Evolutionary conservation across 2,113 vertebrate genomes (phyloP).

Genomic region (Saiga tatarica): DNA sequence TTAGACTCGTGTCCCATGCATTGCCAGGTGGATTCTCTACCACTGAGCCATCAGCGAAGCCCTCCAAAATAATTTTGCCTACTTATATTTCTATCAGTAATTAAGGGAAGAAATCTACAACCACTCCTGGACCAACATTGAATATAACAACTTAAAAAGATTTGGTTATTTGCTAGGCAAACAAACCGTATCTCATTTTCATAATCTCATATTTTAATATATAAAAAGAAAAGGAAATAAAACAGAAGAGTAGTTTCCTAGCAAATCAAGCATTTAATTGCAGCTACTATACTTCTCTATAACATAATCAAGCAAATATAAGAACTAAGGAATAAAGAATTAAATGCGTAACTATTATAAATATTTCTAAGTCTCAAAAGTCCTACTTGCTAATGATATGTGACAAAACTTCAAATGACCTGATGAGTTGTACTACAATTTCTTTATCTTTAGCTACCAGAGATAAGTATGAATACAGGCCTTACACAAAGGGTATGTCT

Average conservation of each 20-base stretch:
- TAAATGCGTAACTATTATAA: neutral
- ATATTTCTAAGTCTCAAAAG: neutral
- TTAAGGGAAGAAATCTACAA: neutral
- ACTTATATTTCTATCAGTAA: neutral
- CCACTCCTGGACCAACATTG: neutral
- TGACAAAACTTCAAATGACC: neutral
- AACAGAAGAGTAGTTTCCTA: neutral
- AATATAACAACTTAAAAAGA: neutral
- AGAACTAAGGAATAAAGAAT: neutral
- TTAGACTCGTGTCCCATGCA: too few species aligned
- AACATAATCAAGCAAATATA: neutral
- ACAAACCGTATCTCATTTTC: neutral
- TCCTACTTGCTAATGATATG: neutral
- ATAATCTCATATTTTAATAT: neutral
- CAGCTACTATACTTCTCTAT: neutral
- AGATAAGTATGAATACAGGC: neutral
- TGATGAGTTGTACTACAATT: neutral
- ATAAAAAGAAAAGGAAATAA: neutral
- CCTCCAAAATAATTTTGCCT: neutral
- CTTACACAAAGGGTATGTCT: neutral
- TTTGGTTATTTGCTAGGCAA: neutral
- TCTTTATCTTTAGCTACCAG: neutral
- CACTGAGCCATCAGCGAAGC: neutral
- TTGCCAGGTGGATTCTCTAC: too few species aligned
- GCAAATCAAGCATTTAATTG: neutral